A percentile compares a stretch with the other conserved stretches of the same genome.
Evolutionary conservation across 53 echinoderm and acorn worm genomes (phyloP).

Genomic region (Arbacia lixula): DNA sequence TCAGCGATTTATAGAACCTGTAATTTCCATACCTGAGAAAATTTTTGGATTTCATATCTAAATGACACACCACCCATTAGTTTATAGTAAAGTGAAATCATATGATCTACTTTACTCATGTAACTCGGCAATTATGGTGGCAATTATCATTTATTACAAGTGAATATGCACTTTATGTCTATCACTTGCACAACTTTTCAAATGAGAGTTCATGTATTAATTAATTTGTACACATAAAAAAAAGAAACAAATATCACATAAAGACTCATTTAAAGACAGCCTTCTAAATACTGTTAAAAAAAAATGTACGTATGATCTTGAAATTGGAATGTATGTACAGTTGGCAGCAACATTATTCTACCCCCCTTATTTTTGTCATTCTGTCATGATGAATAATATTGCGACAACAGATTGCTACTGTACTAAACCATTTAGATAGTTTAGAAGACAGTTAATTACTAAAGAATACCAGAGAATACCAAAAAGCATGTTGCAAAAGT

Average conservation of each 20-base stretch:
- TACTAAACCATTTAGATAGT: no score
- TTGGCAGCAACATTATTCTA: no score
- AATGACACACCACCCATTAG: conserved; percentile 30
- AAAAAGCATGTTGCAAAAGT: no score
- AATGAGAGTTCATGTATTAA: conserved; percentile 30
- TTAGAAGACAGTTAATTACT: no score
- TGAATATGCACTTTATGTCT: conserved; percentile 30
- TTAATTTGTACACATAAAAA: conserved; percentile 22
- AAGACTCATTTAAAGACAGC: conserved; percentile 28
- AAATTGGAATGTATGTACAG: conserved; percentile 25
- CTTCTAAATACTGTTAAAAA: conserved; percentile 27
- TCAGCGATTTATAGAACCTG: conserved; percentile 27
- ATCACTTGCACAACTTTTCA: conserved; percentile 30
- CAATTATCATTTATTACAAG: conserved; percentile 28
- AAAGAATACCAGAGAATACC: no score
- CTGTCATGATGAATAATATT: no score
- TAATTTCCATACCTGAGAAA: conserved; percentile 30
- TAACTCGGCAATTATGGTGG: conserved; percentile 26
- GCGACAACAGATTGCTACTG: no score
- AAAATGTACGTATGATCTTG: conserved; percentile 13
- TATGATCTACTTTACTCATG: conserved; percentile 30
- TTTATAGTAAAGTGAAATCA: conserved; percentile 27
- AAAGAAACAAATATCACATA: conserved; percentile 5
- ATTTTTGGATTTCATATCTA: conserved; percentile 16
- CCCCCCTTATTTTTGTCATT: no score